These are phyloP conservation scores for Tenthredo notha DNA, from an alignment of 2,888 invertebrate genomes.

Conservation along the genomic window DNA sequence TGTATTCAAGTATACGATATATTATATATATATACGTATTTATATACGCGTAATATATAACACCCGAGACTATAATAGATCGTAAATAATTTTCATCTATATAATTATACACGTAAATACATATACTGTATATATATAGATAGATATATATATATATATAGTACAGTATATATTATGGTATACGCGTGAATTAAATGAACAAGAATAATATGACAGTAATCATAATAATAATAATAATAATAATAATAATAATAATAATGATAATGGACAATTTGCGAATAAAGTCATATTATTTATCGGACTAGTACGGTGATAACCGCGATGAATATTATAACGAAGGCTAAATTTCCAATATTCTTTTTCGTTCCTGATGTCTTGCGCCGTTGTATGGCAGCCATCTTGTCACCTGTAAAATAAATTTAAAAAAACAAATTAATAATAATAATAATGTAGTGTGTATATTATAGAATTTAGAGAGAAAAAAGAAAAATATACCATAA, in stretches of 20 bases:
- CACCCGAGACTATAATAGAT: neutral
- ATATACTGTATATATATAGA: neutral
- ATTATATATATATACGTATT: neutral
- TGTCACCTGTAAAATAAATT: conserved; percentile 86
- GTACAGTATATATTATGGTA: neutral
- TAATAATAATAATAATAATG: conserved; percentile 10
- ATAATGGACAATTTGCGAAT: conserved; percentile 8
- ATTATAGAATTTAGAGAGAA: neutral
- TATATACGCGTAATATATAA: neutral
- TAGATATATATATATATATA: neutral
- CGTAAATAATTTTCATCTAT: neutral
- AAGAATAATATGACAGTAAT: neutral
- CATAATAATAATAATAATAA: conserved; percentile 10
- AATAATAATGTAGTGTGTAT: neutral
- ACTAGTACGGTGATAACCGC: conserved; percentile 69
- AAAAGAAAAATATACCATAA: neutral
- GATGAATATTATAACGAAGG: conserved; percentile 68
- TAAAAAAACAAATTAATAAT: neutral
- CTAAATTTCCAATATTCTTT: conserved; percentile 68
- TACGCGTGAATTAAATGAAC: neutral
- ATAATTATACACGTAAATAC: neutral
- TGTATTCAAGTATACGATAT: neutral
- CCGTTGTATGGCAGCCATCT: conserved; percentile 93
- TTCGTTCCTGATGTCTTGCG: conserved; percentile 82
- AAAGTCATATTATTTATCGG: conserved; percentile 67